A percentile compares a stretch with the other conserved stretches of the same genome.
phyloP scores from a whole-genome alignment of 2,888 invertebrate species.

The Drosophila incognita region DNA sequence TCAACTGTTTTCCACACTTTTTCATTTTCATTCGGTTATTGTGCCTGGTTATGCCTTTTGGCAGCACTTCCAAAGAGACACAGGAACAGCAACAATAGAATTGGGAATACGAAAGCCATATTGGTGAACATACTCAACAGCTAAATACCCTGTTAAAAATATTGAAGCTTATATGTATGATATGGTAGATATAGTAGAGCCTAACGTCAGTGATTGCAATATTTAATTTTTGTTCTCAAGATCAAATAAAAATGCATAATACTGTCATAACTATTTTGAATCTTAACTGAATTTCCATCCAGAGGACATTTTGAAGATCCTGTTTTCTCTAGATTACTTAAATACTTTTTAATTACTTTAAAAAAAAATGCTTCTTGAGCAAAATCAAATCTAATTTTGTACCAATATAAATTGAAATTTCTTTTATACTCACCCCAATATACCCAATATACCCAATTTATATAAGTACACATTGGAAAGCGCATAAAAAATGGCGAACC shows the following conservation, averaged over 20 bases:
- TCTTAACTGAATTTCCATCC: background rate
- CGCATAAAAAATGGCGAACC: slow-evolving; percentile 38
- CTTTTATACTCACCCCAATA: too few relatives aligned
- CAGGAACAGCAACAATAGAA: slow-evolving; percentile 22
- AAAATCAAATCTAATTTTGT: background rate
- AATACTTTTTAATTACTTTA: background rate
- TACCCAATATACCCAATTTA: slow-evolving; percentile 19
- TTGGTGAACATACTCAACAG: background rate
- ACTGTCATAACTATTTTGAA: background rate
- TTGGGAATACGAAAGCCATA: background rate
- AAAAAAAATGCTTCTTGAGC: background rate
- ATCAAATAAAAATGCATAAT: background rate
- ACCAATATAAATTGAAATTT: background rate
- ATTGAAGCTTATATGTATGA: background rate
- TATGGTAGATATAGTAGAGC: background rate
- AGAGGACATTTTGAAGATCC: background rate
- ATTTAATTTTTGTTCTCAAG: too few relatives aligned
- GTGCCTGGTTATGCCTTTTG: slow-evolving; percentile 49
- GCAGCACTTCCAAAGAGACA: slow-evolving; percentile 46
- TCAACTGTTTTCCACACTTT: slow-evolving; percentile 47
- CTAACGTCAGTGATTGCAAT: background rate
- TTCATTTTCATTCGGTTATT: slow-evolving; percentile 46
- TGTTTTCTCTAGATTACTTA: background rate
- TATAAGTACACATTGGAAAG: background rate
- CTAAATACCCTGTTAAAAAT: slow-evolving; percentile 6